Evolutionary conservation across 2,797 vertebrate species (phyloP).

Genomic region (Acipenser ruthenus): DNA sequence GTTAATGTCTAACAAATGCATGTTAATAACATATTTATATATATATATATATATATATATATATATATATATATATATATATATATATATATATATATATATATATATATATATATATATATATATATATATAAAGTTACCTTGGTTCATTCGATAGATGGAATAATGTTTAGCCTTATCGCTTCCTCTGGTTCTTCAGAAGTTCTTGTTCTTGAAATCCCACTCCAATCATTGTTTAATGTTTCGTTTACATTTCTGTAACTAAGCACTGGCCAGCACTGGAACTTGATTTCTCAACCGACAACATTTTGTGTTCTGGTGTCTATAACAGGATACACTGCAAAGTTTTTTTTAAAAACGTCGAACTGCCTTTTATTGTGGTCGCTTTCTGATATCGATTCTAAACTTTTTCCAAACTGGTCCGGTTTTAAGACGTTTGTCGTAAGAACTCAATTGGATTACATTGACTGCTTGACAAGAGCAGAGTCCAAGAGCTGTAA

Average conservation of each 20-base stretch:
- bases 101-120: background rate
- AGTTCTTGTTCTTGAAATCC: slow-evolving; percentile 42
- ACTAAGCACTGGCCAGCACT: slow-evolving; percentile 30
- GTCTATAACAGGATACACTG: background rate
- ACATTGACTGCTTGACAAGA: slow-evolving; percentile 47
- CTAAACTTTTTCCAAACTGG: slow-evolving; percentile 34
- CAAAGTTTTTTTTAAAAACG: slow-evolving; percentile 20
- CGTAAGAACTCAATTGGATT: slow-evolving; percentile 68
- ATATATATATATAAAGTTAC: slow-evolving; percentile 19
- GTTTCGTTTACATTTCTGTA: slow-evolving; percentile 42
- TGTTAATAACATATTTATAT: too few relatives aligned
- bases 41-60: too few relatives aligned
- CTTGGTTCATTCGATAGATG: slow-evolving; percentile 38
- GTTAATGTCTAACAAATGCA: too few relatives aligned
- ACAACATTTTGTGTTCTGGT: slow-evolving; percentile 24
- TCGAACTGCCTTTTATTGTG: slow-evolving; percentile 20
- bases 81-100: too few relatives aligned
- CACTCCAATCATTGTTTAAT: slow-evolving; percentile 43
- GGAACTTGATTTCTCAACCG: slow-evolving; percentile 31
- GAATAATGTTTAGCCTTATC: slow-evolving; percentile 22
- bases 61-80: too few relatives aligned
- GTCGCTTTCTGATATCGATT: background rate
- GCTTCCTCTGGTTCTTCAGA: slow-evolving; percentile 39
- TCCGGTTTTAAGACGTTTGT: slow-evolving; percentile 57
- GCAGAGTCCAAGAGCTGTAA: slow-evolving; percentile 46